Evolutionary conservation across 1,140 invertebrate species (phyloP).

Genomic region (Pectinophora gossypiella): DNA sequence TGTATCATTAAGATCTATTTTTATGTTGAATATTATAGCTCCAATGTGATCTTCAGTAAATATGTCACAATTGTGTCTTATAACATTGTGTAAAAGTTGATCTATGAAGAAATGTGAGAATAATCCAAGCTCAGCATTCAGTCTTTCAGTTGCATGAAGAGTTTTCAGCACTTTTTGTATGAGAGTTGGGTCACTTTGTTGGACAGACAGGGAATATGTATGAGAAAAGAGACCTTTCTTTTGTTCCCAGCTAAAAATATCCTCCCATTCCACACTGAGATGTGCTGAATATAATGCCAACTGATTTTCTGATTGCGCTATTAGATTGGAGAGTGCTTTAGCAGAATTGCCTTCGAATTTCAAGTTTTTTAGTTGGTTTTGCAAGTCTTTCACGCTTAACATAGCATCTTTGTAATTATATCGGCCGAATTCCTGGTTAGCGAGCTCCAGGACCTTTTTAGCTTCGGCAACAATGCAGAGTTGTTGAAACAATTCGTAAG

Average conservation of each 20-base stretch:
- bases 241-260: constrained; percentile 56
- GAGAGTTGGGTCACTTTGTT: constrained; percentile 50
- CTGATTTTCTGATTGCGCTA: constrained; percentile 48
- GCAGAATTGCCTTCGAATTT: constrained; percentile 46
- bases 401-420: constrained; percentile 56
- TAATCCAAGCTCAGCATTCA: constrained; percentile 48
- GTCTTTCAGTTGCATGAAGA: constrained; percentile 41
- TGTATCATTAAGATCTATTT: constrained; percentile 47
- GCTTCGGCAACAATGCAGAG: constrained; percentile 46
- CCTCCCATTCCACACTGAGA: constrained; percentile 59
- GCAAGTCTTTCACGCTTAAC: constrained; percentile 38
- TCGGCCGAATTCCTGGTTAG: constrained; percentile 50
- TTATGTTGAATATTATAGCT: constrained; percentile 58
- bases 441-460: constrained; percentile 38
- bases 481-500: constrained; percentile 34
- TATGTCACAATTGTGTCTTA: constrained; percentile 63
- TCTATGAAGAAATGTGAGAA: constrained; percentile 64
- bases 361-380: constrained; percentile 34
- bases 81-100: constrained; percentile 50
- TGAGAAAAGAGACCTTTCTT: constrained; percentile 41
- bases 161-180: constrained; percentile 55
- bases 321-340: constrained; percentile 41
- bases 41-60: constrained; percentile 57
- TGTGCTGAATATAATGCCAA: constrained; percentile 48
- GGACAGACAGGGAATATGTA: constrained; percentile 52